These are phyloP conservation scores for Sus cebifrons DNA, from an alignment of 2,797 vertebrate genomes.

Conservation along the genomic window DNA sequence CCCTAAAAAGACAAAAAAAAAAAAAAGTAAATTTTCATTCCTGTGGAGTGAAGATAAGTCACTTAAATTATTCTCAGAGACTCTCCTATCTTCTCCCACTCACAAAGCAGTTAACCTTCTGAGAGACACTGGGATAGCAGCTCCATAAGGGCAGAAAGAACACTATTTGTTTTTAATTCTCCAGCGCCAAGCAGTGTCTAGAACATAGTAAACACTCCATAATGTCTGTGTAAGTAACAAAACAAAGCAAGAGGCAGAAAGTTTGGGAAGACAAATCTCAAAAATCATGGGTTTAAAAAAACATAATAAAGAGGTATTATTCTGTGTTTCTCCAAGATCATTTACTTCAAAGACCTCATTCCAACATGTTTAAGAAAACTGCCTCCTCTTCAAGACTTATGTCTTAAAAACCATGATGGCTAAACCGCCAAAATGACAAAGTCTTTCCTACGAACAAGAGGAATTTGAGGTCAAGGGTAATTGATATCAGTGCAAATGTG, in stretches of 20 bases:
- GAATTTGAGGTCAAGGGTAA: neutral
- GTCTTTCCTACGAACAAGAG: neutral
- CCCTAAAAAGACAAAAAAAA: neutral
- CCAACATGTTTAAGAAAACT: neutral
- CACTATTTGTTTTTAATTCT: constrained; percentile 26
- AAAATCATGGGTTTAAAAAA: neutral
- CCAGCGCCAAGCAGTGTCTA: neutral
- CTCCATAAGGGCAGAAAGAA: constrained; percentile 28
- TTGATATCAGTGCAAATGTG: neutral
- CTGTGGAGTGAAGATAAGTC: neutral
- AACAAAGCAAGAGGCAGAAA: neutral
- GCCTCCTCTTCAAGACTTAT: neutral
- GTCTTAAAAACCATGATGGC: neutral
- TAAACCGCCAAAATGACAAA: neutral
- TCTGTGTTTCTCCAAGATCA: neutral
- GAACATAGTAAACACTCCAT: constrained; percentile 27
- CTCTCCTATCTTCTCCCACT: neutral
- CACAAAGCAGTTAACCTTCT: neutral
- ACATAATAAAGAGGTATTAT: neutral
- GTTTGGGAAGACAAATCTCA: neutral
- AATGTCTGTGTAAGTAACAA: neutral
- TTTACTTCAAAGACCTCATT: neutral
- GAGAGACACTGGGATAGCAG: neutral
- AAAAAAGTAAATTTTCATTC: neutral
- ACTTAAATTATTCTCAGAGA: neutral